phyloP scores from a whole-genome alignment of 2,888 invertebrate genomes.

The Orthonychiurus folsomi region DNA sequence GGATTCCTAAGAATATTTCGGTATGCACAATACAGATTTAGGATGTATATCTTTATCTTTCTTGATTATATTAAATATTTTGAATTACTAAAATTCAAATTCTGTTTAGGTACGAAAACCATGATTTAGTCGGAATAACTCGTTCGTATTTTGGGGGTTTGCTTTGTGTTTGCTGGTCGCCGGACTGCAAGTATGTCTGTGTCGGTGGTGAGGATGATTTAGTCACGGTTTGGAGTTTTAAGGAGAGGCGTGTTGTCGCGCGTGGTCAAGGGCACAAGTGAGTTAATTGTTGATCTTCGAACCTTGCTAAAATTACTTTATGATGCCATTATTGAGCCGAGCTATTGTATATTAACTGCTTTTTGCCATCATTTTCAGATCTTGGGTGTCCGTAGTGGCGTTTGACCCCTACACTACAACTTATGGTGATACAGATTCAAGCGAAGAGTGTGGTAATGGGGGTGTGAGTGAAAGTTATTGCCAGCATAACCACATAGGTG shows the following conservation, averaged over 20 bases:
- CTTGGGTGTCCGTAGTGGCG: slow-evolving; percentile 95
- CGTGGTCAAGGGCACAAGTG: slow-evolving; percentile 65
- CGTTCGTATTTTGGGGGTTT: slow-evolving; percentile 97
- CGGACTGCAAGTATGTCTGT: slow-evolving; percentile 87
- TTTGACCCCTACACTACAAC: slow-evolving; percentile 80
- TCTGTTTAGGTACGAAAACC: slow-evolving; percentile 86
- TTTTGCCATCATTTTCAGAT: slow-evolving; percentile 30
- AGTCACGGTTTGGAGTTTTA: slow-evolving; percentile 92
- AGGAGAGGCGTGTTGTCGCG: slow-evolving; percentile 88
- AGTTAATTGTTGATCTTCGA: too few relatives aligned
- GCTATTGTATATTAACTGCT: too few relatives aligned
- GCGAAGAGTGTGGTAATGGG: slow-evolving; percentile 42
- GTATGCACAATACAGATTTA: slow-evolving; percentile 41
- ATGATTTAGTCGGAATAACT: slow-evolving; percentile 89
- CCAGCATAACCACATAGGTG: slow-evolving; percentile 30
- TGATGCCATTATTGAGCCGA: too few relatives aligned
- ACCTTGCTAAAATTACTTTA: too few relatives aligned
- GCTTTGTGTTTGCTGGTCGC: slow-evolving; percentile 96
- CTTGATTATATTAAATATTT: background rate
- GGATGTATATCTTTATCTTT: too few relatives aligned
- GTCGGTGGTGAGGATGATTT: slow-evolving; percentile 98
- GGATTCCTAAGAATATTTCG: slow-evolving; percentile 73
- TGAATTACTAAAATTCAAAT: slow-evolving; percentile 36
- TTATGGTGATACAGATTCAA: slow-evolving; percentile 50
- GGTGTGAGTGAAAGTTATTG: background rate